phyloP scores from a whole-genome alignment of 2,797 vertebrate genomes.

The Luscinia luscinia region DNA sequence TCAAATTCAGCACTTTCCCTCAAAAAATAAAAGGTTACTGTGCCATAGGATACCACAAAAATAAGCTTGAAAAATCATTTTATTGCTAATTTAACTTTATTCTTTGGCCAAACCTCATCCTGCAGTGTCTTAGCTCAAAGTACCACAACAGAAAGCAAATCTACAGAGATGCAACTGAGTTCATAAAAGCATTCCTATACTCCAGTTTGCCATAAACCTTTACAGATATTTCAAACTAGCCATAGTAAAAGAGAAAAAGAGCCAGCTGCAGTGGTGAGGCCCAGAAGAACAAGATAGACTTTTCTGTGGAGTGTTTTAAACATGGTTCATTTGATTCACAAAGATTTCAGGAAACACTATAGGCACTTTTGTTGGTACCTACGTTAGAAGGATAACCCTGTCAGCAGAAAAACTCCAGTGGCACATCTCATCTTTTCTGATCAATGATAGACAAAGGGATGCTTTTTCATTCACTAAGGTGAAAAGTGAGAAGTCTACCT shows the following conservation, averaged over 20 bases:
- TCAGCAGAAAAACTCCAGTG: neutral
- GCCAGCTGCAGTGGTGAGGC: neutral
- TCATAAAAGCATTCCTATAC: slow-evolving; percentile 83
- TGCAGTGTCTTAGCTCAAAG: slow-evolving; percentile 83
- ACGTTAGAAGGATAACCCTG: neutral
- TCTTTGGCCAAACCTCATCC: slow-evolving; percentile 81
- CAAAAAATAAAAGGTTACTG: slow-evolving; percentile 75
- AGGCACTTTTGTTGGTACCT: neutral
- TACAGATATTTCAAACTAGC: slow-evolving; percentile 81
- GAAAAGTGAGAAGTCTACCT: neutral
- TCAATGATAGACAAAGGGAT: neutral
- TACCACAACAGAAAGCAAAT: slow-evolving; percentile 80
- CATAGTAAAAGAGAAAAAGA: neutral
- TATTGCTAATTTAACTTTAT: slow-evolving; percentile 74
- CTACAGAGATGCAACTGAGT: slow-evolving; percentile 82
- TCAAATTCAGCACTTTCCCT: slow-evolving; percentile 82
- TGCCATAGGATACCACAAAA: neutral
- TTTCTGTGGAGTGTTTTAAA: neutral
- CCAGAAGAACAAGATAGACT: neutral
- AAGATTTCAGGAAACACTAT: neutral
- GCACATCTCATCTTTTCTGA: neutral
- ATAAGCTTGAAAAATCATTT: neutral
- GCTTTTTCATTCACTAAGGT: neutral
- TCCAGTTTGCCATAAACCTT: slow-evolving; percentile 82
- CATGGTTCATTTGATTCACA: neutral